phyloP scores from a whole-genome alignment of 2,113 vertebrate genomes.

The Monarcha castaneiventris region DNA sequence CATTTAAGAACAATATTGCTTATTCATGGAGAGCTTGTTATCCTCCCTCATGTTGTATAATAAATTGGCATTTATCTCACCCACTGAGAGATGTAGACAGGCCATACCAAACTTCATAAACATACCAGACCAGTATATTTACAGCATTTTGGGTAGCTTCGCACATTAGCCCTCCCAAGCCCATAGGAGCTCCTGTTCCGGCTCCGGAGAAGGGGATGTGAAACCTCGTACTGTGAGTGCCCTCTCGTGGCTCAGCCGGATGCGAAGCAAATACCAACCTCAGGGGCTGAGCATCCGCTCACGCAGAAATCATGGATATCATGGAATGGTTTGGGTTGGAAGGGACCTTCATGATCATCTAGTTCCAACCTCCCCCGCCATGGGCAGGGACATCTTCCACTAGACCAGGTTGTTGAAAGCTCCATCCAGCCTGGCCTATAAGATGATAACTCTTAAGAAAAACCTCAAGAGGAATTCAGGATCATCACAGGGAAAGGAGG shows the following conservation, averaged over 20 bases:
- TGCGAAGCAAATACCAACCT: background rate
- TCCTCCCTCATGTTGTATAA: background rate
- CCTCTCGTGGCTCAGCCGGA: slow-evolving; percentile 51
- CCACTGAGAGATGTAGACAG: background rate
- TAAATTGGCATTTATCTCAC: background rate
- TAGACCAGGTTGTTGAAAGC: background rate
- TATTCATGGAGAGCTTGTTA: background rate
- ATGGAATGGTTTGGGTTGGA: background rate
- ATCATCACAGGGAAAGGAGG: background rate
- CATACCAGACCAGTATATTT: background rate
- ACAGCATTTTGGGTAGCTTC: background rate
- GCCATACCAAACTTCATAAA: background rate
- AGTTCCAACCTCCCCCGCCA: background rate
- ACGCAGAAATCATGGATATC: background rate
- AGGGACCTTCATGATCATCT: background rate
- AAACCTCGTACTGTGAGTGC: slow-evolving; percentile 27
- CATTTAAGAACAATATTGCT: background rate
- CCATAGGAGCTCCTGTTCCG: background rate
- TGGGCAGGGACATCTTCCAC: background rate
- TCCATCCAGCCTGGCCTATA: background rate
- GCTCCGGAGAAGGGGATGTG: background rate
- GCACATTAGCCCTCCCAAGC: background rate
- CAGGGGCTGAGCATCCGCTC: accelerated
- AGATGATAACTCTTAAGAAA: background rate
- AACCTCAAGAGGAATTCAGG: background rate